These are phyloP conservation scores for Chloropsis cyanopogon DNA, from an alignment of 2,113 vertebrate species.

Conservation along the genomic window DNA sequence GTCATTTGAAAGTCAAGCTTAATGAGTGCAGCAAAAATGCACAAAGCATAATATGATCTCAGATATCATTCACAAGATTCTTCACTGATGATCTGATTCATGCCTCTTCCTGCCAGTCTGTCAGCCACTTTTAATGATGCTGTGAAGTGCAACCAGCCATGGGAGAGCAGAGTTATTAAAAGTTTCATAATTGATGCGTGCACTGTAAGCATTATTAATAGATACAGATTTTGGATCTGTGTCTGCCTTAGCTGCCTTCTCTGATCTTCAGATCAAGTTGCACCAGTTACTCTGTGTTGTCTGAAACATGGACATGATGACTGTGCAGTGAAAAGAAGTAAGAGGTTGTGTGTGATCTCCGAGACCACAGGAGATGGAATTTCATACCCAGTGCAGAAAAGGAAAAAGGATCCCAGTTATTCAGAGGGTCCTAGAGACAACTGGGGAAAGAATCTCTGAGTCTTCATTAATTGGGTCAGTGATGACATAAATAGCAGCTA, in stretches of 20 bases:
- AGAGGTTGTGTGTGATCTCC: background rate
- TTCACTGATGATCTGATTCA: background rate
- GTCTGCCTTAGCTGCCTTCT: background rate
- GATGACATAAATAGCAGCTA: background rate
- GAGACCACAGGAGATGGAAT: background rate
- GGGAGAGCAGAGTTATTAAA: background rate
- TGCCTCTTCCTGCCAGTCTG: conserved; percentile 17
- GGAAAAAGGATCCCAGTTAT: background rate
- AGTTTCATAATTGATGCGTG: background rate
- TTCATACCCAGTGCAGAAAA: background rate
- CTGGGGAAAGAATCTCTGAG: background rate
- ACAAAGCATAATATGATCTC: background rate
- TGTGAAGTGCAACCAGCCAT: background rate
- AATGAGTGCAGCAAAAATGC: background rate
- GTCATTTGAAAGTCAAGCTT: background rate
- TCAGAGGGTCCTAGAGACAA: background rate
- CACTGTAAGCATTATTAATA: background rate
- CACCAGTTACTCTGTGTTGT: background rate
- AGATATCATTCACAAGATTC: conserved; percentile 5
- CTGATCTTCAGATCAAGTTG: background rate
- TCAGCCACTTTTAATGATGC: background rate
- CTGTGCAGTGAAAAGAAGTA: background rate
- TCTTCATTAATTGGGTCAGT: background rate
- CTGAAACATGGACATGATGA: background rate
- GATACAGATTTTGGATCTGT: background rate